These are phyloP conservation scores for Dromiciops gliroides DNA, from an alignment of 2,113 vertebrate species.

Conservation along the genomic window DNA sequence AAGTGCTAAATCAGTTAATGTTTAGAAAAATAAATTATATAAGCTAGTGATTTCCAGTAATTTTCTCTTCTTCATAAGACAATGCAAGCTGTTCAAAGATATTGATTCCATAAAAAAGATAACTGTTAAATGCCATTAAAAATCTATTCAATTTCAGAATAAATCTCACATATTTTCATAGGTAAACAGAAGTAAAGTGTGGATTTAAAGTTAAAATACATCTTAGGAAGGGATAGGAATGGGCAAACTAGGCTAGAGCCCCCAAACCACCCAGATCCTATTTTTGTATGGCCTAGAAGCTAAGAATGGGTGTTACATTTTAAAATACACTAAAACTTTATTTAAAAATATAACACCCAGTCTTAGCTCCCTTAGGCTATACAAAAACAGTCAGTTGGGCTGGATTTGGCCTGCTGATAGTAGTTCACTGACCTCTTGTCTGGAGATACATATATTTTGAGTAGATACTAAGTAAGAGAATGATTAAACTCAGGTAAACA, in stretches of 20 bases:
- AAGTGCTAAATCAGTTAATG: constrained; percentile 39
- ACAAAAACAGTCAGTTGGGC: neutral
- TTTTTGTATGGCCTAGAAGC: neutral
- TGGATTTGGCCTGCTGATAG: no score
- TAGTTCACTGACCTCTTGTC: no score
- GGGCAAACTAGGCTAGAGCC: neutral
- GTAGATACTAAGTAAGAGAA: neutral
- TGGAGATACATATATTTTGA: neutral
- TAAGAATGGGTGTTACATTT: neutral
- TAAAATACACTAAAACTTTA: neutral
- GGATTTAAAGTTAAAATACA: neutral
- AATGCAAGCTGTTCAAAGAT: neutral
- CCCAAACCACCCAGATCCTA: neutral
- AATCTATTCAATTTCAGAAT: neutral
- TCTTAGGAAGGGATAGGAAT: neutral
- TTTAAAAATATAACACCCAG: neutral
- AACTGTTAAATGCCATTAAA: neutral
- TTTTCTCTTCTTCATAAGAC: neutral
- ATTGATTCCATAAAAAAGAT: neutral
- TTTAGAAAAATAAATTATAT: constrained; percentile 36
- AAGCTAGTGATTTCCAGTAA: constrained; percentile 2
- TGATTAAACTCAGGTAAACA: neutral
- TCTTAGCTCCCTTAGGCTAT: neutral
- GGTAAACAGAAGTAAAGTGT: neutral
- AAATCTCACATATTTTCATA: neutral